Conservation (phyloP, 1,140 invertebrate genomes). For the Papilio polytes region DNA sequence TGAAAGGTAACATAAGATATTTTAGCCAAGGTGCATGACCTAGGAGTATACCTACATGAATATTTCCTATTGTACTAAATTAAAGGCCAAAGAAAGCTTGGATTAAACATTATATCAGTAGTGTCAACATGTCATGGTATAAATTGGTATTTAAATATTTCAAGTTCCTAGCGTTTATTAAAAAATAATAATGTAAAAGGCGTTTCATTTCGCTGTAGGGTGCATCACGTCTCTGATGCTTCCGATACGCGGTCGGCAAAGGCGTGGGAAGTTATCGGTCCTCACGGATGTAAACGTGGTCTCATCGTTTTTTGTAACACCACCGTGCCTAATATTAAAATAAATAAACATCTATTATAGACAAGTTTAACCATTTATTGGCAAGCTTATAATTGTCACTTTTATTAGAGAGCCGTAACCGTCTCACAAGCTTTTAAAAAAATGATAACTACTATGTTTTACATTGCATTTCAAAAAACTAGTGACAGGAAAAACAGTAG, state of each 20-base stretch:
- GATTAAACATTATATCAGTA: too few relatives aligned
- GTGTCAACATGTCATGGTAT: too few relatives aligned
- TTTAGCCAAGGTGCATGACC: too few relatives aligned
- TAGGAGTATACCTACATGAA: too few relatives aligned
- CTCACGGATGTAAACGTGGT: background rate
- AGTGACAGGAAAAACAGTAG: background rate
- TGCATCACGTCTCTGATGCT: slow-evolving; percentile 1
- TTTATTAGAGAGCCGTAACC: too few relatives aligned
- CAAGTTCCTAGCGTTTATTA: too few relatives aligned
- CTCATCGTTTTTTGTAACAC: slow-evolving; percentile 19
- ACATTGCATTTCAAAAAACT: background rate
- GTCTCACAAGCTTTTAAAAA: too few relatives aligned
- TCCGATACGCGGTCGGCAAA: slow-evolving; percentile 6
- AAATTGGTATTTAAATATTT: too few relatives aligned
- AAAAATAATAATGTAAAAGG: background rate
- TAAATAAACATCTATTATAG: background rate
- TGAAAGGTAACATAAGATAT: too few relatives aligned
- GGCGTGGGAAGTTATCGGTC: slow-evolving; percentile 7
- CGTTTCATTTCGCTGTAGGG: background rate
- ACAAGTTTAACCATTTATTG: background rate
- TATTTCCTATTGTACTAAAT: too few relatives aligned
- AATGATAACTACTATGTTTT: too few relatives aligned
- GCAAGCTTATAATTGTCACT: background rate
- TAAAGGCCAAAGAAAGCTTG: too few relatives aligned
- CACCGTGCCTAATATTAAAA: background rate